These are phyloP conservation scores for Propithecus perrieri DNA, from an alignment of 2,797 vertebrate genomes.

Conservation along the genomic window DNA sequence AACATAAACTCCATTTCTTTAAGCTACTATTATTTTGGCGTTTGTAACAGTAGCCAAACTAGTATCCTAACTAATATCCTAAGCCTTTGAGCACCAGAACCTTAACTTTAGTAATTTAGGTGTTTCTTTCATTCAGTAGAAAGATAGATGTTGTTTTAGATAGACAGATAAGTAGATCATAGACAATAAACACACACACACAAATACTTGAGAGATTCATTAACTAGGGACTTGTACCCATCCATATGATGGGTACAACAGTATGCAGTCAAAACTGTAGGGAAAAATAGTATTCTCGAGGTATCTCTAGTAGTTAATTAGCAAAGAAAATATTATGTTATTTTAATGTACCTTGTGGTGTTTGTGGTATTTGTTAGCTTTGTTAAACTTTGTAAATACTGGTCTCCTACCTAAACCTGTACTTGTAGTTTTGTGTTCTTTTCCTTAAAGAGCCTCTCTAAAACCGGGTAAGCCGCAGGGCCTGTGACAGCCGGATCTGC, in stretches of 20 bases:
- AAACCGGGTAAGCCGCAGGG: background rate
- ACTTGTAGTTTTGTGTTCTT: background rate
- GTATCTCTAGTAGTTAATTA: background rate
- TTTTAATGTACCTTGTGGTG: background rate
- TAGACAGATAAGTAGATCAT: background rate
- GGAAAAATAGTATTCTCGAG: background rate
- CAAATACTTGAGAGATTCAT: background rate
- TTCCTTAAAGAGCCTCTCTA: background rate
- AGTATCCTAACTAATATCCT: background rate
- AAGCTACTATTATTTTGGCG: slow-evolving; percentile 2
- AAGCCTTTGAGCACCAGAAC: background rate
- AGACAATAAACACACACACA: background rate
- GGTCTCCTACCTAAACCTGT: background rate
- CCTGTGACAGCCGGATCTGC: background rate
- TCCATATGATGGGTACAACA: background rate
- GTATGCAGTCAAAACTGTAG: background rate
- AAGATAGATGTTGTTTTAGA: background rate
- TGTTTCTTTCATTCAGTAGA: background rate
- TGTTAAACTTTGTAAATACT: background rate
- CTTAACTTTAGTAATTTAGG: background rate
- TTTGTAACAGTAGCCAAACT: background rate
- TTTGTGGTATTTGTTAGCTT: background rate
- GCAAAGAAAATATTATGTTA: background rate
- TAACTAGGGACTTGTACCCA: background rate
- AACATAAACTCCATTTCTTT: slow-evolving; percentile 24